Evolutionary conservation across 2,797 vertebrate species (phyloP), one percentile per base, ranked within the genome.

Genomic region (Pelobates cultripes): DNA sequence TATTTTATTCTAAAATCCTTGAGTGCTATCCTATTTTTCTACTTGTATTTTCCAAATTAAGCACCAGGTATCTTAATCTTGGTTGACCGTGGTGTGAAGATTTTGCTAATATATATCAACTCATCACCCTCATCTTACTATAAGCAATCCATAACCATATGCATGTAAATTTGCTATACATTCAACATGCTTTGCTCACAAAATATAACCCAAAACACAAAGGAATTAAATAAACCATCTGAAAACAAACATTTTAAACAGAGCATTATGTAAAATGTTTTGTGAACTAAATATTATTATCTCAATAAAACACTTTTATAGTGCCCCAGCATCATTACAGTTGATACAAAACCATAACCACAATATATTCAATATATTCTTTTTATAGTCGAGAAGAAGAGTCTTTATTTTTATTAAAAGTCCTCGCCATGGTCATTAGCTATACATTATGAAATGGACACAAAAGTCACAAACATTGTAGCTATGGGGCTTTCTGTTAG

Each of bases 381-480:
- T 83, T 83, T 83, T 83, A 83, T 79, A 75, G 81, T 73, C 14
- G 57, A 75, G 47, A 75, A 70, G 81, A 79, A 71, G 77, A 83
- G 72, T 42, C 76, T 83, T 84, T 84, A 79, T 84, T 84, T 66
- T 84, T 84, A 84, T 84, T 84, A 79, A 76, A 84, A 79, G 63
- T 84, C 77, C 79, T 75, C 61, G 57, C 77, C 77, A 47, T 17
- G 45, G 61, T 57, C 60, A 76, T 66, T 66, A 45, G 13, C 66
- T 76, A 43, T 51, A 51, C 5, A 51, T 61, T 75, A 40, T 63
- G 43, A 75, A 83, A 78, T 83, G 81, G 78, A 73, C 81, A 79
- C 67, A 83, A 70, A 57, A 83, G 81, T 70, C 76, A 70, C 71
- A 70, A 68, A 12, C 76, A 73, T 73, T 67, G 64, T 43, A n/a